Percentiles rank a stretch among this genome's conserved stretches.
phyloP scores from a whole-genome alignment of 2,888 invertebrate species.

The Achlya flavicornis region DNA sequence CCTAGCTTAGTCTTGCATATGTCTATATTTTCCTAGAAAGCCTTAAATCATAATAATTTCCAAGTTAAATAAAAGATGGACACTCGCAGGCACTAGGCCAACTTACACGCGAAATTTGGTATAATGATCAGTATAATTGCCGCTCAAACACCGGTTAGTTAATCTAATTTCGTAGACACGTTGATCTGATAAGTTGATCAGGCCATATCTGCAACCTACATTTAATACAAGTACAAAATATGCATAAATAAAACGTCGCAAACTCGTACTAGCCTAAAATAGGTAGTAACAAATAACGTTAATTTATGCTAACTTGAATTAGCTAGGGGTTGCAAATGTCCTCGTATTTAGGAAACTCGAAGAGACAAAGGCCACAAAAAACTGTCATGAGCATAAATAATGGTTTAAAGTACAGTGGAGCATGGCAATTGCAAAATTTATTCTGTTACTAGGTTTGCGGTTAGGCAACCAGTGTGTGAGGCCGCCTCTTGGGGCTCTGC shows the following conservation, averaged over 20 bases:
- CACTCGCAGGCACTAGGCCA: neutral
- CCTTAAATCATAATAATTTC: neutral
- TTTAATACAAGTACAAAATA: neutral
- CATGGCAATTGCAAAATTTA: conserved; percentile 21
- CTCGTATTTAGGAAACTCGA: neutral
- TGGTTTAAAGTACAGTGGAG: neutral
- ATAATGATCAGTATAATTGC: neutral
- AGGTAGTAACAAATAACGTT: neutral
- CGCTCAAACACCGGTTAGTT: no score
- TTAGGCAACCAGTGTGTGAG: conserved; percentile 22
- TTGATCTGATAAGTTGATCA: neutral
- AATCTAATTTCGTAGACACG: no score
- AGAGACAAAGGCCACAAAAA: neutral
- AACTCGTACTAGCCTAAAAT: no score
- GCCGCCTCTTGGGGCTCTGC: conserved; percentile 27
- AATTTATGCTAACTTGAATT: neutral
- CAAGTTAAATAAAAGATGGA: neutral
- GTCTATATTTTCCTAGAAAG: conserved; percentile 5
- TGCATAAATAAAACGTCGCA: neutral
- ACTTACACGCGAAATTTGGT: neutral
- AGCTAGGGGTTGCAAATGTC: neutral
- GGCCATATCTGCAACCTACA: neutral
- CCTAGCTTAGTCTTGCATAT: conserved; percentile 28
- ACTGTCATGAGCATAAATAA: neutral
- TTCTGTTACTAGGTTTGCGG: conserved; percentile 26